Evolutionary conservation across 2,888 invertebrate genomes (phyloP).

Genomic region (Andrena fulva): DNA sequence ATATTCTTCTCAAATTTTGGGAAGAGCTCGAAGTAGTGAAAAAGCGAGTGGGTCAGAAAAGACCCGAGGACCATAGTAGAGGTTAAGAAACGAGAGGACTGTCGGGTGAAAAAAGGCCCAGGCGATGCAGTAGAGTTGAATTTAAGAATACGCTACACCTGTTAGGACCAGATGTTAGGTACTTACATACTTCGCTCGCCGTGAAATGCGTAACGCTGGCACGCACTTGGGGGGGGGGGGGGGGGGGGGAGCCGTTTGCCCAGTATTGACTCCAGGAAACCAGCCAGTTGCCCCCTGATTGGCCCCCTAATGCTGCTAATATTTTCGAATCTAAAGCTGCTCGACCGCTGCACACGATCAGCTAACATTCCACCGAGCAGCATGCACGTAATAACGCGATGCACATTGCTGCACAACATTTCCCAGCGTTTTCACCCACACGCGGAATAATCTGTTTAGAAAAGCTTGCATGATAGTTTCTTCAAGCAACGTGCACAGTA

Average conservation of each 20-base stretch:
- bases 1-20: no score
- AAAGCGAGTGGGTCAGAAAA: no score
- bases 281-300: constrained; percentile 12
- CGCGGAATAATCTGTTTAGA: not conserved
- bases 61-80: no score
- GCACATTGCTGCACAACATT: not conserved
- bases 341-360: not conserved
- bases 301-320: constrained; percentile 1
- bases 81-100: no score
- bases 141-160: constrained; percentile 9
- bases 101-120: no score
- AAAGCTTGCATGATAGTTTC: constrained; percentile 4
- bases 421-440: not conserved
- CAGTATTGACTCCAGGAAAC: constrained; percentile 36
- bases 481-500: not conserved
- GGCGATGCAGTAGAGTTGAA: no score
- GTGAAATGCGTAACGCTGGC: constrained; percentile 39
- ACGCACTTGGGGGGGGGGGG: constrained; percentile 17
- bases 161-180: constrained; percentile 16
- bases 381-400: not conserved
- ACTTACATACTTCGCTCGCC: constrained; percentile 9
- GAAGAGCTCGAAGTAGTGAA: no score
- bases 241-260: constrained; percentile 18
- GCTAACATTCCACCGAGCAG: not conserved
- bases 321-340: constrained; percentile 15